phyloP scores from a whole-genome alignment of 2,113 vertebrate genomes.

The Bambusicola thoracicus region DNA sequence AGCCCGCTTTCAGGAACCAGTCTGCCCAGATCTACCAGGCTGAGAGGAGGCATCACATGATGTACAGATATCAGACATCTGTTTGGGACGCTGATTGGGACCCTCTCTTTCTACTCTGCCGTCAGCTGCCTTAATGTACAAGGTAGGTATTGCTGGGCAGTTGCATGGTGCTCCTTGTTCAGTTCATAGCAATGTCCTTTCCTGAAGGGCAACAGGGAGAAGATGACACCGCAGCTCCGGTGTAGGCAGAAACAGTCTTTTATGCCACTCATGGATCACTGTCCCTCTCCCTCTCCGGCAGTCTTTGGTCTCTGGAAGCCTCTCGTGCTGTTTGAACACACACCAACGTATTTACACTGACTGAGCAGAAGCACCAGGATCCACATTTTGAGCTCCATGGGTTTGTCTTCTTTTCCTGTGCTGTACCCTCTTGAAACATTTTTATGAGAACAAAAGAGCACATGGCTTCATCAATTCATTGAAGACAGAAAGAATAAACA shows the following conservation, averaged over 20 bases:
- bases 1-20: background rate
- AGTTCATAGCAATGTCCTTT: background rate
- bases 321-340: background rate
- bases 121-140: background rate
- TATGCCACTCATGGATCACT: background rate
- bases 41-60: background rate
- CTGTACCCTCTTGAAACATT: background rate
- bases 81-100: fast-evolving
- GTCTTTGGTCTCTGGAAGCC: background rate
- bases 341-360: background rate
- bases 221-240: background rate
- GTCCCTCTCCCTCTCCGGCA: background rate
- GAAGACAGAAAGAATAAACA: background rate
- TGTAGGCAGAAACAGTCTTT: background rate
- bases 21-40: background rate
- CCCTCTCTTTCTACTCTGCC: background rate
- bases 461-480: background rate
- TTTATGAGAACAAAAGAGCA: background rate
- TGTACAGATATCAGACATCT: background rate
- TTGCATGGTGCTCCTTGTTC: background rate
- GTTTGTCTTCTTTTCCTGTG: background rate
- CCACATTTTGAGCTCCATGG: background rate
- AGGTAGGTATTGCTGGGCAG: fast-evolving
- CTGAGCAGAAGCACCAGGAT: background rate
- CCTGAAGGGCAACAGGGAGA: background rate